Evolutionary conservation across 1,140 invertebrate species (phyloP).

Genomic region (Cydia strobilella): DNA sequence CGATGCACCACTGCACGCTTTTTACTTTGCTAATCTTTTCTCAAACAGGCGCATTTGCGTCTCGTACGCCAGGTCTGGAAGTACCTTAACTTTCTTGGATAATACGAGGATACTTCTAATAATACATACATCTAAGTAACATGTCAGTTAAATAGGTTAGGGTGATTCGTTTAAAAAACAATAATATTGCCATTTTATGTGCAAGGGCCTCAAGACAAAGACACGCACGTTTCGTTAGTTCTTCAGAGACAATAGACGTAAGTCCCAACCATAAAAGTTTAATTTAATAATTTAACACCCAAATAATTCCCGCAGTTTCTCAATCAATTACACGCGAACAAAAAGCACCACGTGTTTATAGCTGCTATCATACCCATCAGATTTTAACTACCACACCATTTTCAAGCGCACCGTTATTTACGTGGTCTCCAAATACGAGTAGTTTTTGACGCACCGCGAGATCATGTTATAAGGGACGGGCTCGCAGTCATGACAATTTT

Average conservation of each 20-base stretch:
- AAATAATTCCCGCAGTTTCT: neutral
- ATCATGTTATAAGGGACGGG: neutral
- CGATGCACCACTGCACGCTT: too few species aligned
- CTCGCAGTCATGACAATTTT: neutral
- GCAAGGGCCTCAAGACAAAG: too few species aligned
- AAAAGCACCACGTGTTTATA: neutral
- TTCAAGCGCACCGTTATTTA: neutral
- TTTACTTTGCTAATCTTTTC: too few species aligned
- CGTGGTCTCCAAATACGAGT: neutral
- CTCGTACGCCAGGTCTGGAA: too few species aligned
- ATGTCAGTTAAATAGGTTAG: too few species aligned
- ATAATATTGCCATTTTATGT: too few species aligned
- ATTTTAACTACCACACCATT: neutral
- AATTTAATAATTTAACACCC: neutral
- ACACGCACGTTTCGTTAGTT: too few species aligned
- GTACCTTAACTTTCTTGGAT: too few species aligned
- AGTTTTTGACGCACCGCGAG: neutral
- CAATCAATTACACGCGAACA: neutral
- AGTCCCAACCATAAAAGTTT: neutral
- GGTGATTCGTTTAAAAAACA: too few species aligned
- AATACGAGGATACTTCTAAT: too few species aligned
- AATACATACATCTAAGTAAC: too few species aligned
- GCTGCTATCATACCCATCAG: neutral
- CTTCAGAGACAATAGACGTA: neutral
- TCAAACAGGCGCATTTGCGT: too few species aligned